These are phyloP conservation scores for Cherax quadricarinatus DNA, from an alignment of 1,140 invertebrate genomes.

Conservation along the genomic window DNA sequence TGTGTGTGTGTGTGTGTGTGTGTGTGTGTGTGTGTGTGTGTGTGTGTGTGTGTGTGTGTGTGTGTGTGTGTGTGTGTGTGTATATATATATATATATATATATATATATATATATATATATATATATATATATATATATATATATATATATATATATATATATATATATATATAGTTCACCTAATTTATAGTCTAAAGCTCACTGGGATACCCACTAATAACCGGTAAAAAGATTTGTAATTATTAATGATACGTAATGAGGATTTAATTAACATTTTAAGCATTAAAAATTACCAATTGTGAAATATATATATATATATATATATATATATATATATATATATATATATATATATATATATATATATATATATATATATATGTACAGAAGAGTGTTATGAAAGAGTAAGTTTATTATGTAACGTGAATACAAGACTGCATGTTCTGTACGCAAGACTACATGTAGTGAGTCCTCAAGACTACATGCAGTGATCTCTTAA, in stretches of 20 bases:
- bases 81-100: no score
- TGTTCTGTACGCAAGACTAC: no score
- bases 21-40: background rate
- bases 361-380: background rate
- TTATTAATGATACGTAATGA: slow-evolving; percentile 26
- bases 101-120: background rate
- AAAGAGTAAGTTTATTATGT: no score
- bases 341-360: background rate
- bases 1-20: background rate
- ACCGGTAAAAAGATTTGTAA: slow-evolving; percentile 11
- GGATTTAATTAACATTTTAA: slow-evolving; percentile 14
- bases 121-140: slow-evolving; percentile 5
- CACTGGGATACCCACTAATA: background rate
- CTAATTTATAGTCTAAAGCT: background rate
- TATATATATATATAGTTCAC: background rate
- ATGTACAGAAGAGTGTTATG: background rate
- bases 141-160: slow-evolving; percentile 24
- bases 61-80: background rate
- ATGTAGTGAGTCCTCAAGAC: no score
- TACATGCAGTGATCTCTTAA: no score
- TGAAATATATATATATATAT: background rate
- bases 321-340: background rate
- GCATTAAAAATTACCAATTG: background rate
- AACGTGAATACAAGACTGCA: no score
- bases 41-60: background rate